Evolutionary conservation across 2,888 invertebrate species (phyloP).

Genomic region (Microctonus hyperodae): DNA sequence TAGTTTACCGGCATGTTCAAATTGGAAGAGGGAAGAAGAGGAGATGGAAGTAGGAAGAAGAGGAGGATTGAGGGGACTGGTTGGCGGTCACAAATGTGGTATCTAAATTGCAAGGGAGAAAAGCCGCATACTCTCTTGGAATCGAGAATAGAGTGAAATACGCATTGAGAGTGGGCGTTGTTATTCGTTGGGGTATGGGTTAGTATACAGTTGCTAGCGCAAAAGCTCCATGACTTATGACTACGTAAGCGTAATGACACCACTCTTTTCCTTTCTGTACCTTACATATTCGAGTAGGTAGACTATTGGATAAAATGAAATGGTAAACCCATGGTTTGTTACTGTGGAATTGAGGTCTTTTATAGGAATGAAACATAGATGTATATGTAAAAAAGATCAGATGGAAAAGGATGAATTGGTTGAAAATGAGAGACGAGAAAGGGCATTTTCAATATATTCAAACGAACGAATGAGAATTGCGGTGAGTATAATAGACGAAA

Average conservation of each 20-base stretch:
- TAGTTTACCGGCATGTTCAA: constrained; percentile 29
- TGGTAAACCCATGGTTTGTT: not conserved
- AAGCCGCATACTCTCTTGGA: constrained; percentile 19
- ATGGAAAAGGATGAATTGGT: constrained; percentile 17
- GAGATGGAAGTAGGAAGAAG: not conserved
- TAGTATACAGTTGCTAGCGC: constrained; percentile 12
- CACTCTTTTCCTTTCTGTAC: not conserved
- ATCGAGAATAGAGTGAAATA: constrained; percentile 10
- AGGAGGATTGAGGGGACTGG: constrained; percentile 2
- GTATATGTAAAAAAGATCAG: not conserved
- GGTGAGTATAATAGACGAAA: not conserved
- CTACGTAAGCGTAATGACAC: constrained; percentile 25
- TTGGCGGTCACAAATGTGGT: constrained; percentile 23
- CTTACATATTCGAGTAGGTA: not conserved
- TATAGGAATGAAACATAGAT: not conserved
- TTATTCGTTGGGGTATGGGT: not conserved
- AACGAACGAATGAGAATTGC: constrained; percentile 6
- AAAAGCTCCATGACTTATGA: constrained; percentile 27
- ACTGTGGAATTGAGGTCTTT: not conserved
- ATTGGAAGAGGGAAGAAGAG: constrained; percentile 3
- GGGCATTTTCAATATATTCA: constrained; percentile 20
- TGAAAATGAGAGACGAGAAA: constrained; percentile 11
- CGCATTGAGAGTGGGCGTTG: constrained; percentile 1
- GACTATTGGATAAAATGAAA: not conserved
- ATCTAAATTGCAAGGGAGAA: constrained; percentile 28